Conservation (phyloP, 2,797 vertebrate genomes). For the Brotogeris chrysoptera region DNA sequence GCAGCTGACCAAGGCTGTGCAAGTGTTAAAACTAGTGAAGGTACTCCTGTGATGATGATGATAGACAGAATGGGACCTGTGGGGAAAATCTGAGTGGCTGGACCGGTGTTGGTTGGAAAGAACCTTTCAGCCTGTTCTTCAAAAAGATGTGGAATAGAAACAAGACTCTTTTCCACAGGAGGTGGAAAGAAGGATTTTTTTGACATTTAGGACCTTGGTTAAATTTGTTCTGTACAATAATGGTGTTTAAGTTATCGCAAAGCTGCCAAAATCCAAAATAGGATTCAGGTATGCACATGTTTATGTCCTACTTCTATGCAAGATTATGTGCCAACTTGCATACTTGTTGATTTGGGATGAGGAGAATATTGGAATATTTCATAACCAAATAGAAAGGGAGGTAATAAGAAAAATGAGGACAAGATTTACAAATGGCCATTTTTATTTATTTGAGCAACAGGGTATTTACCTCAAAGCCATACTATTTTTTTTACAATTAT, state of each 20-base stretch:
- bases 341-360: background rate
- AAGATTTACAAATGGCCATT: background rate
- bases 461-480: background rate
- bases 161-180: background rate
- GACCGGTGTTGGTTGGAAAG: background rate
- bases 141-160: background rate
- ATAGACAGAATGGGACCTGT: background rate
- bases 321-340: background rate
- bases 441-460: background rate
- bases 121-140: background rate
- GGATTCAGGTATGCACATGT: background rate
- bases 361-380: background rate
- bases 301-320: background rate
- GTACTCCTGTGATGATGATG: background rate
- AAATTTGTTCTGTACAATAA: background rate
- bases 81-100: background rate
- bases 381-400: background rate
- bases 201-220: background rate
- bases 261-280: background rate
- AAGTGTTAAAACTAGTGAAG: background rate
- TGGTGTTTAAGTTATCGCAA: background rate
- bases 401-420: background rate
- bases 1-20: background rate
- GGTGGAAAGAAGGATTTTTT: background rate
- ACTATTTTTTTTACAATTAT: background rate